phyloP scores from a whole-genome alignment of 2,113 vertebrate species.

The Austrofundulus limnaeus region DNA sequence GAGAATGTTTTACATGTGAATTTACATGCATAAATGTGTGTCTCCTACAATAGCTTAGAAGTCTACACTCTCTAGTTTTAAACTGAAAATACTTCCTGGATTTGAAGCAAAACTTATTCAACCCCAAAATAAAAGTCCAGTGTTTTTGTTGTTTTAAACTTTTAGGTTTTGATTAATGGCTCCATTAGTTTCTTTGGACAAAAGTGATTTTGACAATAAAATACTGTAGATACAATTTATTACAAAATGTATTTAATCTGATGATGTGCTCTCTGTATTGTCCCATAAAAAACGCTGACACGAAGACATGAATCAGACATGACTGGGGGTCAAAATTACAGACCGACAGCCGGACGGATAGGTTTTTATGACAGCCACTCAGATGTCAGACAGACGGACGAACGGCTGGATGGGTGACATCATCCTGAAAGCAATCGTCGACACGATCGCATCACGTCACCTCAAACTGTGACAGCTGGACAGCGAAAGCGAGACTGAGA shows the following conservation, averaged over 20 bases:
- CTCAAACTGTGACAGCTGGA: slow-evolving; percentile 57
- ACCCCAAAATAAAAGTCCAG: no score
- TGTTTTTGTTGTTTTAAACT: no score
- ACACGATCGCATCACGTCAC: slow-evolving; percentile 50
- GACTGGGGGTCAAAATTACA: slow-evolving; percentile 19
- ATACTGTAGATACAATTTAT: no score
- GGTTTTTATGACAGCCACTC: slow-evolving; percentile 49
- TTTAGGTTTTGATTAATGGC: no score
- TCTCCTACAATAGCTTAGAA: no score
- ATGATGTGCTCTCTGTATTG: background rate
- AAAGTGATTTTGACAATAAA: no score
- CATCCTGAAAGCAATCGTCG: slow-evolving; percentile 52
- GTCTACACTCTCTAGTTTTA: no score
- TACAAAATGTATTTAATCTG: background rate
- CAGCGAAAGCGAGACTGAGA: slow-evolving; percentile 33
- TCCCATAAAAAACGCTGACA: background rate
- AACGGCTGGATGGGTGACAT: slow-evolving; percentile 63
- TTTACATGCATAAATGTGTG: no score
- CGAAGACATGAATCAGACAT: slow-evolving; percentile 20
- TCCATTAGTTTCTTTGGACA: background rate
- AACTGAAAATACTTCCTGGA: no score
- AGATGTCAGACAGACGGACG: slow-evolving; percentile 34
- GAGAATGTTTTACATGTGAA: no score
- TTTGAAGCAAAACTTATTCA: no score
- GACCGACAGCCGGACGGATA: slow-evolving; percentile 11